Percentiles rank a stretch among this genome's conserved stretches.
Conservation (phyloP, 2,113 vertebrate species). For the Balaeniceps rex region DNA sequence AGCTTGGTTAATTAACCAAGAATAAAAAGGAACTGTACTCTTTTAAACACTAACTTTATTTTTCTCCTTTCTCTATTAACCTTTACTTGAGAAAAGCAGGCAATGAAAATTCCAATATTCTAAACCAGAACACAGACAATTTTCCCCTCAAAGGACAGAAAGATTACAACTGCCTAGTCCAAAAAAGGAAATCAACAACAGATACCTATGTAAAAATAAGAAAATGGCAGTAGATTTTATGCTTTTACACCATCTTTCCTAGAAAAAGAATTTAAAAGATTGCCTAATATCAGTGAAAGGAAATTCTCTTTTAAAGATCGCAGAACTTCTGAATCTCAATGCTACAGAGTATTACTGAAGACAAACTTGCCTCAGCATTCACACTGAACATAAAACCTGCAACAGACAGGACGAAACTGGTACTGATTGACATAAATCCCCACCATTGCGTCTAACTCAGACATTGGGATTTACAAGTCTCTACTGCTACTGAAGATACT, state of each 20-base stretch:
- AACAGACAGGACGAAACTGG: background rate
- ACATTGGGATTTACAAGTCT: background rate
- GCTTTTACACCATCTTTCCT: accelerated
- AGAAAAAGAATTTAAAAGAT: background rate
- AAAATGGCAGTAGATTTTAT: background rate
- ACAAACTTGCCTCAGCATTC: background rate
- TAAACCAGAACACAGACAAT: background rate
- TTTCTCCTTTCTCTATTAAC: background rate
- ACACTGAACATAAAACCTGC: background rate
- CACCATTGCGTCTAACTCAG: background rate
- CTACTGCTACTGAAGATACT: background rate
- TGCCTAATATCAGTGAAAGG: background rate
- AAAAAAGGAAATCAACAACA: background rate
- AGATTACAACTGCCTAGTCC: background rate
- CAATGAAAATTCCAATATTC: background rate
- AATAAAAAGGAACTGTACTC: background rate
- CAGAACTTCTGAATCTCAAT: background rate
- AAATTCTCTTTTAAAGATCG: background rate
- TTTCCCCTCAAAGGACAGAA: background rate
- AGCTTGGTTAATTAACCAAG: background rate
- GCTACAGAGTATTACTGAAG: background rate
- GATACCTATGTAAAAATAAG: background rate
- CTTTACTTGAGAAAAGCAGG: background rate
- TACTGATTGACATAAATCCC: background rate
- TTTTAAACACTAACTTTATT: background rate